These are phyloP conservation scores for Pao palembangensis DNA, from an alignment of 2,113 vertebrate genomes.

Conservation along the genomic window DNA sequence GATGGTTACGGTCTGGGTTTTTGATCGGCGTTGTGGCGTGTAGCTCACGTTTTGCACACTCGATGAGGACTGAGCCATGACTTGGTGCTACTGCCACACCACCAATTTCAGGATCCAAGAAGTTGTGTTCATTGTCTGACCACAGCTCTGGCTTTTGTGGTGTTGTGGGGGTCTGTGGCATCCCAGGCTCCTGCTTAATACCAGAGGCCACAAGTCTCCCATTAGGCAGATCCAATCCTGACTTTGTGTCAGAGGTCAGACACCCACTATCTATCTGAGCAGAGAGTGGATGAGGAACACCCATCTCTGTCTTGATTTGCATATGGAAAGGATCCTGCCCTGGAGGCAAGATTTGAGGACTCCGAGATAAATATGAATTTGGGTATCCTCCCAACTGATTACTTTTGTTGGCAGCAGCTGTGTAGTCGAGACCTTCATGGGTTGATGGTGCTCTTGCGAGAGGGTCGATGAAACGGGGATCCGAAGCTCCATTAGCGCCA, in stretches of 20 bases:
- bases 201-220: conserved; percentile 62
- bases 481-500: conserved; percentile 67
- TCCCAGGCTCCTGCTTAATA: conserved; percentile 62
- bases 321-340: conserved; percentile 78
- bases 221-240: conserved; percentile 67
- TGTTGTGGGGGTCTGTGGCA: conserved; percentile 36
- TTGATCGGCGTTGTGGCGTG: conserved; percentile 94
- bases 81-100: conserved; percentile 95
- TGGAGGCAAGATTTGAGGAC: conserved; percentile 70
- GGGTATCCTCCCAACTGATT: conserved; percentile 77
- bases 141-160: conserved; percentile 85
- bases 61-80: conserved; percentile 95
- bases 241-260: conserved; percentile 67
- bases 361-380: conserved; percentile 72
- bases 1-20: conserved; percentile 87
- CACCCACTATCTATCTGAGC: conserved; percentile 71
- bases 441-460: conserved; percentile 74
- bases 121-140: conserved; percentile 98
- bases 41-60: conserved; percentile 95
- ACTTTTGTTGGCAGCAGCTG: conserved; percentile 75
- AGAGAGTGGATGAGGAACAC: conserved; percentile 75
- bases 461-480: conserved; percentile 78
- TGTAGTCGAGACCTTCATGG: conserved; percentile 72
- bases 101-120: conserved; percentile 92
- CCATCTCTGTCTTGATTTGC: conserved; percentile 80